Conservation (phyloP, 2,888 invertebrate genomes). For the Sesamia inferens region DNA sequence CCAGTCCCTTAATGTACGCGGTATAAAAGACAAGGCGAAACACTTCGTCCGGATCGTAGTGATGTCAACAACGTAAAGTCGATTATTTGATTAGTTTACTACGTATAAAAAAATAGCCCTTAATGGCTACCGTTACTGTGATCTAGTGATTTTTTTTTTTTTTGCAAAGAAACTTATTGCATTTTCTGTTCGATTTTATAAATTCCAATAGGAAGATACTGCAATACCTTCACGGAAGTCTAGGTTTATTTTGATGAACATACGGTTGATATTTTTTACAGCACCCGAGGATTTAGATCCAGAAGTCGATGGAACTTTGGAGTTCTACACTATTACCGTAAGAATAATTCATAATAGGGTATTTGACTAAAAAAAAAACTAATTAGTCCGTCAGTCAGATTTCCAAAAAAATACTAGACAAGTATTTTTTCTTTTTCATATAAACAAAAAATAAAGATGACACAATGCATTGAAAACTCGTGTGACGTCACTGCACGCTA, state of each 20-base stretch:
- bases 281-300: slow-evolving; percentile 89
- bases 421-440: too few species aligned
- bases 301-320: slow-evolving; percentile 88
- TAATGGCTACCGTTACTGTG: neutral
- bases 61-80: too few species aligned
- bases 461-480: too few species aligned
- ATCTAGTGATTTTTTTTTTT: neutral
- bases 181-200: neutral
- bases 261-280: slow-evolving; percentile 62
- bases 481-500: too few species aligned
- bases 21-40: too few species aligned
- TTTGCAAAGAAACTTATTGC: neutral
- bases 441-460: too few species aligned
- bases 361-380: too few species aligned
- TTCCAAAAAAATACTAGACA: too few species aligned
- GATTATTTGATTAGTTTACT: too few species aligned
- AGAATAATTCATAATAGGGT: slow-evolving; percentile 64
- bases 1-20: too few species aligned
- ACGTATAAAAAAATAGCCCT: neutral
- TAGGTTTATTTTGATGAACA: neutral
- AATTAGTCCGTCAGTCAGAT: too few species aligned
- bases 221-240: neutral
- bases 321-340: slow-evolving; percentile 86
- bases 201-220: neutral
- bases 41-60: too few species aligned